Base-by-base conservation (phyloP, 1,140 invertebrate species). In the Diachasmimorpha longicaudata region DNA sequence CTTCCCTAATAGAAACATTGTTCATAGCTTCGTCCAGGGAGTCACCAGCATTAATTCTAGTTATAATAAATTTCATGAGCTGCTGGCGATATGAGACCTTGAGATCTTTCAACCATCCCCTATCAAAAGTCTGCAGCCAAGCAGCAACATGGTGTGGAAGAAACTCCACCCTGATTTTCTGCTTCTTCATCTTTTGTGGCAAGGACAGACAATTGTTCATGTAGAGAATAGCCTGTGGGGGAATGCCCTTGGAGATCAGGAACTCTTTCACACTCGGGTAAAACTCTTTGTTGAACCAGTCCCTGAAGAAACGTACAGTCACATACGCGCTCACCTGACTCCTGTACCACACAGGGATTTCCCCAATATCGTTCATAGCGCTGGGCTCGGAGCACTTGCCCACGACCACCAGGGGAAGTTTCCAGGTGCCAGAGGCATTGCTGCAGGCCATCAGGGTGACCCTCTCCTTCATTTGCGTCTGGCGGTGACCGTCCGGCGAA, bases 51-150 rank as follows among this genome's bases (percentile, higher is more conserved):
- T 63, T 58, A 8, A 73, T 3, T 14, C n/a, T 25, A 37, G 39
- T 36, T 5, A 73, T 10, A 66, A 73, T 11, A 63, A 36, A 48
- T 36, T 46, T n/a, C 48, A 73, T 73, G 4, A 73, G 52, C 14
- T 42, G 21, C 52, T 37, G 10, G 2, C 71, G 25, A 73, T 73
- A 73, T 0, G 52, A 36, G 5, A 48, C 36, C 69, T 74, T 80
- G 1, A 80, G 52, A 76, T 80, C 79, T 69, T 79, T 67, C 36
- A 87, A 88, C 21, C 88, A 80, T 8, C 83, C 85, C 77, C 84
- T 83, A 80, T 87, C 85, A 82, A 89, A 82, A 23, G 84, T 83
- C 75, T 89, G 87, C n/a, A 88, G 63, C 48, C 82, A 75, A 2
- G 80, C 80, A 13, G 85, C 87, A 0, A 82, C 81, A 77, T 89